Base-by-base conservation (phyloP, 2,888 invertebrate species). In the Osedax fenrisi region DNA sequence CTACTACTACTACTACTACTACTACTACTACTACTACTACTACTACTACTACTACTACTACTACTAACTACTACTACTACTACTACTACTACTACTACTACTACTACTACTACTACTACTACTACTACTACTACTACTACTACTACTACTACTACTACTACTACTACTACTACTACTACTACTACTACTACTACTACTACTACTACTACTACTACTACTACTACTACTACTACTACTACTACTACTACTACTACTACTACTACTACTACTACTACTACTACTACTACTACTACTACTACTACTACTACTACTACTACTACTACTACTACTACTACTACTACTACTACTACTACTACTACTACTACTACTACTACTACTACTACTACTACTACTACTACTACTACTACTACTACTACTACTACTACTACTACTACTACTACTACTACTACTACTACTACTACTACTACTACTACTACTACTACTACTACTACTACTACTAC, bases 161-260 rank as follows among this genome's bases (percentile, higher is more conserved):
- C 66, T 10, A 22, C 66, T 10, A 64, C 66, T 10, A 64, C 66
- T 22, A 22, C 66, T 22, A 22, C 66, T 22, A 13, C 66, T 22
- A 22, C 66, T 22, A 22, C 66, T 22, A 22, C 66, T 10, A 22
- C 66, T 22, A 22, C 66, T 22, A 22, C 66, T 22, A 64, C 66
- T 22, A 64, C 66, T 22, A 13, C 66, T 22, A 64, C 66, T 22
- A 64, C 66, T 22, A 64, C 66, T 64, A 64, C 66, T 64, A 64
- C 66, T 21, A 10, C 22, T 64, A 10, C 22, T 13, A 10, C 22
- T n/a, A 10, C 22, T 64, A 64, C 66, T 64, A 64, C 66, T 64
- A 22, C 66, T 64, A 56, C 56, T 56, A 56, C 56, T 56, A 56
- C 56, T 56, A 56, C 56, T 56, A 56, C 56, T 13, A 56, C 56